Evolutionary conservation across 1,140 invertebrate species (phyloP).

Genomic region (Apis florea): DNA sequence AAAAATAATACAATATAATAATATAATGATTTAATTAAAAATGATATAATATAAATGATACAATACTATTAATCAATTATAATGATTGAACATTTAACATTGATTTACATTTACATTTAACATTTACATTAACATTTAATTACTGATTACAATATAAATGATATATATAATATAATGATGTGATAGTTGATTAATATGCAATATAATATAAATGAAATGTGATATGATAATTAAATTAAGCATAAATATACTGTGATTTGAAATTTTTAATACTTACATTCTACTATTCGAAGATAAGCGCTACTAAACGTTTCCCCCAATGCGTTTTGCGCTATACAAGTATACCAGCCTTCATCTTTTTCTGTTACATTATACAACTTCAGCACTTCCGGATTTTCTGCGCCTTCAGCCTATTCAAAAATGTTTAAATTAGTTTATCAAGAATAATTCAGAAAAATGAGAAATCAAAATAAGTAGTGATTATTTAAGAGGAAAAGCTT

Average conservation of each 20-base stretch:
- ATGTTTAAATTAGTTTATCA: not conserved
- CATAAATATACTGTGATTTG: too few species aligned
- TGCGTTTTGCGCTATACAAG: slow-evolving; percentile 92
- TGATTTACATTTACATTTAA: too few species aligned
- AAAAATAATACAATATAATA: too few species aligned
- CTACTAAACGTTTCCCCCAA: slow-evolving; percentile 89
- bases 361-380: slow-evolving; percentile 91
- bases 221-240: too few species aligned
- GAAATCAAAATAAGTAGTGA: not conserved
- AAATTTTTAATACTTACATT: slow-evolving; percentile 82
- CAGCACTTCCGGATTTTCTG: slow-evolving; percentile 85
- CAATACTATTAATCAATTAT: too few species aligned
- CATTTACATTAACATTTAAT: too few species aligned
- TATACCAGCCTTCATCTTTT: slow-evolving; percentile 95
- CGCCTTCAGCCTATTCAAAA: slow-evolving; percentile 63
- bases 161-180: too few species aligned
- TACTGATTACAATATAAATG: too few species aligned
- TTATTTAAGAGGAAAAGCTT: not conserved
- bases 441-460: not conserved
- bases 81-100: too few species aligned
- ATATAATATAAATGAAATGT: too few species aligned
- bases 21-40: too few species aligned
- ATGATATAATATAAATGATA: not conserved
- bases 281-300: slow-evolving; percentile 92
- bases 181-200: too few species aligned